Evolutionary conservation across 2,888 invertebrate species (phyloP).

Genomic region (Tipula helvola): DNA sequence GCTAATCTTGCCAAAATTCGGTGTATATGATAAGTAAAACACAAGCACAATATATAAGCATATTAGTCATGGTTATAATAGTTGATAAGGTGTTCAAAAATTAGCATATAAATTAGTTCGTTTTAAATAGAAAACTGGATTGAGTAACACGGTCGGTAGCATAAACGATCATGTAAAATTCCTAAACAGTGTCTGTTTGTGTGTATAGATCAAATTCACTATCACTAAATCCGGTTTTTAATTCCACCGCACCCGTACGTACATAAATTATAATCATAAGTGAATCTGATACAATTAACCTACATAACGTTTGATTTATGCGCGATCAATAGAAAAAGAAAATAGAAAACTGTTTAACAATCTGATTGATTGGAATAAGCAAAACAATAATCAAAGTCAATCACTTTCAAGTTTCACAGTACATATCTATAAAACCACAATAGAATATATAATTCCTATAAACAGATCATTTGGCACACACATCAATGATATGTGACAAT

Average conservation of each 20-base stretch:
- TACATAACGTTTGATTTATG: neutral
- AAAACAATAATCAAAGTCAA: neutral
- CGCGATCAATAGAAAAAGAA: neutral
- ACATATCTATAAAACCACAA: neutral
- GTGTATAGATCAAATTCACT: neutral
- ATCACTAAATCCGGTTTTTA: neutral
- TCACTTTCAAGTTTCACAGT: neutral
- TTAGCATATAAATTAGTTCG: neutral
- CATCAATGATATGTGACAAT: neutral
- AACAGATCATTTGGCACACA: neutral
- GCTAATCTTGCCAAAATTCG: neutral
- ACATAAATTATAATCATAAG: neutral
- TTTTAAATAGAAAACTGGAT: neutral
- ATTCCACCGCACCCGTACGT: neutral
- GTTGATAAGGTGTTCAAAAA: neutral
- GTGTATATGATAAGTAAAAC: neutral
- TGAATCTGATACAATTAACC: neutral
- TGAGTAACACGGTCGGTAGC: neutral
- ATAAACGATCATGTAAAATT: too few species aligned
- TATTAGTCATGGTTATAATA: neutral
- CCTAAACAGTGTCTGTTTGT: too few species aligned
- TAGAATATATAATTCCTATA: neutral
- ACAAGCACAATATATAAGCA: neutral
- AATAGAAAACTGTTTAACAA: neutral
- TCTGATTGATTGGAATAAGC: neutral